Base-by-base conservation (phyloP, 2,113 vertebrate genomes). In the Nyctibius bracteatus region DNA sequence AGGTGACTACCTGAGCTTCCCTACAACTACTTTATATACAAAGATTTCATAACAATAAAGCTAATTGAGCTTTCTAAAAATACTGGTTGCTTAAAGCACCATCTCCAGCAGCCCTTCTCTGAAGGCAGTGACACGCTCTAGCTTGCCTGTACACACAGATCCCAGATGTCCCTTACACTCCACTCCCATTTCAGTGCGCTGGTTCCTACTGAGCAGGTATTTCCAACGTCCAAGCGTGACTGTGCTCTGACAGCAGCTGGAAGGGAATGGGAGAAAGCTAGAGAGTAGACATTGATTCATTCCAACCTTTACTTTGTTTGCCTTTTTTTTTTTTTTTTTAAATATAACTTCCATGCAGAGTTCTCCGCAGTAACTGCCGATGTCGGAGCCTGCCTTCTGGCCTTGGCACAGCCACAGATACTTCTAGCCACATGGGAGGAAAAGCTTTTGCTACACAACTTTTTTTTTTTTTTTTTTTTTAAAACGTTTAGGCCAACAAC, bases 301-400 rank as follows among this genome's bases (percentile, higher is more conserved):
- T 97, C 94, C 96, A 96, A 97, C 94, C 92, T 98, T 98, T 98
- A 98, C 97, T 98, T 91, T 33, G 92, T 94, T 97, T 92, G 84
- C 91, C 19, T 20, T 25, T 17, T 41, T 52, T 51, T 57, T 51
- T 51, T 65, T 71, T 77, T 67, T 93, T 90, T 82, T n/a, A 58
- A 97, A 84, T 68, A 78, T 43, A 83, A 86, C 96, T 96, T 97
- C 97, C 94, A 93, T 96, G 95, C 94, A 96, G 96, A 97, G 39
- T 63, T 92, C 91, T 92, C 80, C 82, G 68, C 28, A 95, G 81
- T 41, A 79, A 85, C 81, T 88, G 91, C 97, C 85, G 86, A 71
- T 77, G 92, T 71, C 24, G 2, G 71, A 91, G 88, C 90, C 86
- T 79, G 75, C 78, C 86, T 81, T 33, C 94, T 7, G 67, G 81